Evolutionary conservation across 2,797 vertebrate species (phyloP).

Genomic region (Simalia tracyae): DNA sequence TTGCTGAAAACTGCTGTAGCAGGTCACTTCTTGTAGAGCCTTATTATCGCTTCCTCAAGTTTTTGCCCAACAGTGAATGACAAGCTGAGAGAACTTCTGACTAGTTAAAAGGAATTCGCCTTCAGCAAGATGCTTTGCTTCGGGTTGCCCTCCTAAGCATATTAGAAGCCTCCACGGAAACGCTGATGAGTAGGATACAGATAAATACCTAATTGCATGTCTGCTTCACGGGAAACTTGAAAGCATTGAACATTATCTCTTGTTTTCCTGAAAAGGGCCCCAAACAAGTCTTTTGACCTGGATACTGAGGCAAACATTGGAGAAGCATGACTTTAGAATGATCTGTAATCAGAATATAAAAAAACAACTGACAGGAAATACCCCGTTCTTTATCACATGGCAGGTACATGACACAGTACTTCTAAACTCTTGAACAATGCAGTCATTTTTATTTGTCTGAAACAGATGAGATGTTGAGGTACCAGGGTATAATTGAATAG

Average conservation of each 20-base stretch:
- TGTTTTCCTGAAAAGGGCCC: background rate
- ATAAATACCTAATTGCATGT: background rate
- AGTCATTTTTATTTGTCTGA: background rate
- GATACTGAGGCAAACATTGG: background rate
- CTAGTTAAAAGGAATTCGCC: conserved; percentile 18
- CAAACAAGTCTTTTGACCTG: conserved; percentile 1
- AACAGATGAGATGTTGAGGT: background rate
- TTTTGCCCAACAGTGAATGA: conserved; percentile 5
- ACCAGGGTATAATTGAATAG: background rate
- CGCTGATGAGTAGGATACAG: background rate
- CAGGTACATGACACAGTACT: background rate
- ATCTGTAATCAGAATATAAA: background rate
- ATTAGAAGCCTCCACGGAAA: background rate
- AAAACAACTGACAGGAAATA: background rate
- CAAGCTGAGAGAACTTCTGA: conserved; percentile 4
- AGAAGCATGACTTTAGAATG: background rate
- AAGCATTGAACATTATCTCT: conserved; percentile 1
- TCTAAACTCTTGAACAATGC: background rate
- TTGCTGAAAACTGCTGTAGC: background rate
- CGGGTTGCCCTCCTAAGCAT: conserved; percentile 12
- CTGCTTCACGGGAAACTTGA: background rate
- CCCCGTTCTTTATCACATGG: background rate
- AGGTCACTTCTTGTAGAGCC: background rate
- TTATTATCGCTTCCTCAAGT: conserved; percentile 11
- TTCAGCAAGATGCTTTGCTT: conserved; percentile 19